Percentiles rank a stretch among this genome's conserved stretches.
Conservation (phyloP, 2,888 invertebrate genomes). For the Limenitis camilla region DNA sequence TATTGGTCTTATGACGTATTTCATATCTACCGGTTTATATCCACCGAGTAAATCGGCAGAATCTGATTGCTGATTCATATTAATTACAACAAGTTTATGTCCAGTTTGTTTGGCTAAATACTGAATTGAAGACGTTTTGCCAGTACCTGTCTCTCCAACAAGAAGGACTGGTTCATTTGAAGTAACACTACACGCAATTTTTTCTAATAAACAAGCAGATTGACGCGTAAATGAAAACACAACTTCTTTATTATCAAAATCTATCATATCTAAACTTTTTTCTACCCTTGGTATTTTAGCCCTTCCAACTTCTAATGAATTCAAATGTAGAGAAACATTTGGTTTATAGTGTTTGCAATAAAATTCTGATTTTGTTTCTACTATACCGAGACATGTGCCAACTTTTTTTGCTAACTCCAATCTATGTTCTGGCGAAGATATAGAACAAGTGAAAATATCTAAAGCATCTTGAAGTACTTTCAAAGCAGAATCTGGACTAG, state of each 20-base stretch:
- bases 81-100: conserved; percentile 92
- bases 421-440: conserved; percentile 78
- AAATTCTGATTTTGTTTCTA: conserved; percentile 86
- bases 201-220: conserved; percentile 88
- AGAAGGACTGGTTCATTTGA: conserved; percentile 92
- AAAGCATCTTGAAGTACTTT: conserved; percentile 90
- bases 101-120: conserved; percentile 89
- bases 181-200: conserved; percentile 87
- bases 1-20: conserved; percentile 86
- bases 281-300: conserved; percentile 68
- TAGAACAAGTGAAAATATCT: conserved; percentile 91
- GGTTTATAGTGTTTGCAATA: conserved; percentile 88
- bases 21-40: conserved; percentile 95
- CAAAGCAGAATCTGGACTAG: conserved; percentile 79
- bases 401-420: conserved; percentile 81
- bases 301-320: conserved; percentile 81
- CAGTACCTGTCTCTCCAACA: conserved; percentile 99
- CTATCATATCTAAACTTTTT: conserved; percentile 50
- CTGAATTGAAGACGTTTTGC: conserved; percentile 97
- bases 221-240: conserved; percentile 90
- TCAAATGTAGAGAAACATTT: conserved; percentile 74
- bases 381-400: conserved; percentile 86
- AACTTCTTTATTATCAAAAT: conserved; percentile 54
- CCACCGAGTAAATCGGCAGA: conserved; percentile 97
- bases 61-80: conserved; percentile 99